Conservation (phyloP, 2,888 invertebrate genomes). For the Punctoribates punctum region DNA sequence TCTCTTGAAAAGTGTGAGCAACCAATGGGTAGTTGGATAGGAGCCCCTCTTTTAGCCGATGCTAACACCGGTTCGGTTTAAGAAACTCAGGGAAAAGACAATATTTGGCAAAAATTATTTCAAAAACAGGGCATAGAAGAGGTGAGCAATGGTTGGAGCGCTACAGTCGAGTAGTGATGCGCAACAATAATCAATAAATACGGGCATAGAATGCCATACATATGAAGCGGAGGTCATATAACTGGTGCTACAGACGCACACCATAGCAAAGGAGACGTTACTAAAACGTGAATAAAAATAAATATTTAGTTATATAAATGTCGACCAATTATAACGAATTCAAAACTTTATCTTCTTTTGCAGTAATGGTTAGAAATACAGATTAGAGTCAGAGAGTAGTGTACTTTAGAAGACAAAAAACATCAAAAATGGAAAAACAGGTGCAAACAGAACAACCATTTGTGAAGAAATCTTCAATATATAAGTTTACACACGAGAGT, state of each 20-base stretch:
- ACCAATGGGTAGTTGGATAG: not conserved
- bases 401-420: not conserved
- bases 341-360: not conserved
- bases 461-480: not conserved
- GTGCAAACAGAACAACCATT: not conserved
- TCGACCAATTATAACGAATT: not conserved
- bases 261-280: not conserved
- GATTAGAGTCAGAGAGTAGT: not conserved
- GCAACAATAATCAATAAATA: constrained; percentile 35
- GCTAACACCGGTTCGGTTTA: not conserved
- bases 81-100: not conserved
- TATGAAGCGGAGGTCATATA: constrained; percentile 26
- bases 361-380: not conserved
- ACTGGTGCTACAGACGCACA: not conserved
- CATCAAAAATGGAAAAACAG: constrained; percentile 1
- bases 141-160: not conserved
- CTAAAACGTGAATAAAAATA: not conserved
- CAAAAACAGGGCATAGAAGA: constrained; percentile 16
- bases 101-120: not conserved
- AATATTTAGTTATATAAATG: not conserved
- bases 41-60: not conserved
- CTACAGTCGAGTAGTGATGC: constrained; percentile 32
- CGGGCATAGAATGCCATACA: not conserved
- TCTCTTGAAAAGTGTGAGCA: not conserved
- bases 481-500: constrained; percentile 1